Conservation (phyloP, 37 sponge, comb jelly and placozoan species). For the Lycopodina hypogea region DNA sequence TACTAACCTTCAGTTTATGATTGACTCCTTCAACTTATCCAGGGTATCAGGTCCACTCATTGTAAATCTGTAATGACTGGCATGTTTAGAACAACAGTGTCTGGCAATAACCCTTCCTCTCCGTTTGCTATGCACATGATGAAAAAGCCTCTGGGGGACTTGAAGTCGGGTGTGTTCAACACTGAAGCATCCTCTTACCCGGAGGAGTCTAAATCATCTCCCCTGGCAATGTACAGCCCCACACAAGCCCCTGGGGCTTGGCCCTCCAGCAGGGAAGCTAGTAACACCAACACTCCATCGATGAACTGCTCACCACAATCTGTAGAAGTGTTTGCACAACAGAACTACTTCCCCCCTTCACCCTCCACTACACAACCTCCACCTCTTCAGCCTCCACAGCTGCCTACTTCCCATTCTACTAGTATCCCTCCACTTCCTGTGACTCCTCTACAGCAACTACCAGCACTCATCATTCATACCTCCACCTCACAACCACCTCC, state of each 20-base stretch:
- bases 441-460: neutral
- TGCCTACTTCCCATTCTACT: slow-evolving; percentile 7
- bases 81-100: slow-evolving; percentile 20
- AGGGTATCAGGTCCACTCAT: slow-evolving; percentile 17
- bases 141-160: slow-evolving; percentile 6
- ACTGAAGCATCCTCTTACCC: slow-evolving; percentile 17
- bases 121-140: slow-evolving; percentile 1
- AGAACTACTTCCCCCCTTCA: slow-evolving; percentile 11
- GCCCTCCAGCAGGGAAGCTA: slow-evolving; percentile 46
- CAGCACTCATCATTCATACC: neutral
- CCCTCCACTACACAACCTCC: slow-evolving; percentile 10
- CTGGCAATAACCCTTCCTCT: neutral
- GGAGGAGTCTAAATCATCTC: slow-evolving; percentile 15
- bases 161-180: neutral
- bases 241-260: slow-evolving; percentile 53
- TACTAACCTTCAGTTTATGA: neutral
- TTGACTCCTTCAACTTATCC: slow-evolving; percentile 18
- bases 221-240: slow-evolving; percentile 47
- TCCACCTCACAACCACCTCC: neutral
- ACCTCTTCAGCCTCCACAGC: neutral
- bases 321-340: slow-evolving; percentile 20
- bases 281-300: neutral
- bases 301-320: slow-evolving; percentile 17
- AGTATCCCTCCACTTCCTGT: slow-evolving; percentile 13
- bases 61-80: slow-evolving; percentile 1